Evolutionary conservation across 2,113 vertebrate species (phyloP).

Genomic region (Forbesichthys agassizii): DNA sequence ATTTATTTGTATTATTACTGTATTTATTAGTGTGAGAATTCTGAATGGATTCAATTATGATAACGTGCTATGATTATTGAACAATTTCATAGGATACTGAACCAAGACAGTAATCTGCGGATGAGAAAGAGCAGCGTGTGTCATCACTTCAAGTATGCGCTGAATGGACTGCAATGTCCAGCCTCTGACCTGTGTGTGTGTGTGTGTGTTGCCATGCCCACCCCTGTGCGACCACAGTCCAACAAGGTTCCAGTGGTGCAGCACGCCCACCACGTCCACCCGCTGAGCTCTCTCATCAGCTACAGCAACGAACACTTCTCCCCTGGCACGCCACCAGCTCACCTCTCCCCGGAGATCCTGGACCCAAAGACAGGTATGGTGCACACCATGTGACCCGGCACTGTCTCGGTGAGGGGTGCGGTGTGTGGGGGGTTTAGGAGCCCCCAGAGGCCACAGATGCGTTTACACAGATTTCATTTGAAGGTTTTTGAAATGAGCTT

Average conservation of each 20-base stretch:
- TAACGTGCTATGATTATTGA: too few relatives aligned
- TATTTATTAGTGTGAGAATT: too few relatives aligned
- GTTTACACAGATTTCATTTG: too few relatives aligned
- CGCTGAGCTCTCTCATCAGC: conserved; percentile 96
- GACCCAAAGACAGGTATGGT: conserved; percentile 84
- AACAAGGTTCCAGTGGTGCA: conserved; percentile 98
- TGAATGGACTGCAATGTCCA: neutral
- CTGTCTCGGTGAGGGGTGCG: too few relatives aligned
- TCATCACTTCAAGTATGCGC: neutral
- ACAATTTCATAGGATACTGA: neutral
- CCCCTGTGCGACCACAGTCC: conserved; percentile 75
- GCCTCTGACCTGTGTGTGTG: neutral
- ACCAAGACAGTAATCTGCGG: neutral
- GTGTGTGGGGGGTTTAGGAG: too few relatives aligned
- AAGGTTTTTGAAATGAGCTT: too few relatives aligned
- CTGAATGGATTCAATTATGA: too few relatives aligned
- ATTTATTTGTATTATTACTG: too few relatives aligned
- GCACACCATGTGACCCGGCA: too few relatives aligned
- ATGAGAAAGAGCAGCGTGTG: neutral
- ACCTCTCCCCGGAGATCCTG: conserved; percentile 86
- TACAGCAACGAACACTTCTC: conserved; percentile 91
- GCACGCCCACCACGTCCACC: conserved; percentile 90
- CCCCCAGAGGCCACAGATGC: too few relatives aligned
- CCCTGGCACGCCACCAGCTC: conserved; percentile 66
- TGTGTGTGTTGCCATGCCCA: conserved; percentile 6